These are phyloP conservation scores for Platichthys flesus DNA, from an alignment of 2,113 vertebrate genomes.

Conservation along the genomic window DNA sequence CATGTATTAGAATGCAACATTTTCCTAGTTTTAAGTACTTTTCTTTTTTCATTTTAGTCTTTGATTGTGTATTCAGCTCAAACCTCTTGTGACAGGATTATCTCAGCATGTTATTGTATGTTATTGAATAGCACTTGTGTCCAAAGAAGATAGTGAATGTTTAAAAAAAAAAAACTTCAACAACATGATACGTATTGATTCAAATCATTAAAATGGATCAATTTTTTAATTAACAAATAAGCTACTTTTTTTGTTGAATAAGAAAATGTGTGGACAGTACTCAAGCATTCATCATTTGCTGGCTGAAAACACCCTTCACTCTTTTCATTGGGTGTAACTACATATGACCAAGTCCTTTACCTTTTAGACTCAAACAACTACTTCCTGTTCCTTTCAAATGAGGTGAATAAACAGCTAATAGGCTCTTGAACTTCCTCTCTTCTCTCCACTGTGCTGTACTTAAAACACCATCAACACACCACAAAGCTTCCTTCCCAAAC, in stretches of 20 bases:
- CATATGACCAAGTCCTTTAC: constrained; percentile 22
- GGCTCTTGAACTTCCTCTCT: constrained; percentile 23
- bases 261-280: neutral
- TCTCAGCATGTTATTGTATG: too few species aligned
- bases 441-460: constrained; percentile 48
- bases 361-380: neutral
- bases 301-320: neutral
- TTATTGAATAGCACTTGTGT: too few species aligned
- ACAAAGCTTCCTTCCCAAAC: constrained; percentile 66
- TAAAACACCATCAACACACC: constrained; percentile 71
- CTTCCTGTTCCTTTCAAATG: constrained; percentile 28
- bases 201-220: neutral
- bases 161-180: too few species aligned
- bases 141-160: too few species aligned
- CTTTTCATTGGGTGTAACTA: constrained; percentile 8
- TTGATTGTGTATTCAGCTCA: too few species aligned
- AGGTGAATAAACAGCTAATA: constrained; percentile 48
- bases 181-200: too few species aligned
- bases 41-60: too few species aligned
- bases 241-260: neutral
- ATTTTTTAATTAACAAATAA: neutral
- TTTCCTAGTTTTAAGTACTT: too few species aligned
- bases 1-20: too few species aligned
- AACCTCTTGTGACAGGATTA: too few species aligned
- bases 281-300: neutral